Evolutionary conservation across 2,113 vertebrate species (phyloP).

Genomic region (Sinocyclocheilus rhinocerous): DNA sequence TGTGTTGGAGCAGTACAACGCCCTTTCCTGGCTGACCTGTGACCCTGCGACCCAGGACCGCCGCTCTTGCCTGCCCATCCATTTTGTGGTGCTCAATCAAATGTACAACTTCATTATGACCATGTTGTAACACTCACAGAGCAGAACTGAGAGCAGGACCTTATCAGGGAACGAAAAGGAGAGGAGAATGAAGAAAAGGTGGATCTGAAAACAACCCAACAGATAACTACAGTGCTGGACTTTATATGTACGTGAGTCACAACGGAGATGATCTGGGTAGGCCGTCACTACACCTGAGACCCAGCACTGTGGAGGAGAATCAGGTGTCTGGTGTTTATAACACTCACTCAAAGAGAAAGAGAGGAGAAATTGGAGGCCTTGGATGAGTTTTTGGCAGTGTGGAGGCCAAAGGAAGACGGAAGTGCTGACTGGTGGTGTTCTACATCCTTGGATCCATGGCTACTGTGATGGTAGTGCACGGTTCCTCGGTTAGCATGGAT

Average conservation of each 20-base stretch:
- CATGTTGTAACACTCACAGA: constrained; percentile 88
- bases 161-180: constrained; percentile 30
- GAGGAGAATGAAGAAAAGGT: constrained; percentile 55
- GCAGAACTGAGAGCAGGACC: constrained; percentile 51
- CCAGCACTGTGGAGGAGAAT: constrained; percentile 76
- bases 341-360: constrained; percentile 56
- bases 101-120: constrained; percentile 99
- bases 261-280: constrained; percentile 75
- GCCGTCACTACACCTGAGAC: constrained; percentile 76
- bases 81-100: constrained; percentile 99
- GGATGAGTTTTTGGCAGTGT: neutral
- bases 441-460: constrained; percentile 50
- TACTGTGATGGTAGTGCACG: no score
- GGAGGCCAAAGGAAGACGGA: constrained; percentile 44
- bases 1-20: constrained; percentile 99
- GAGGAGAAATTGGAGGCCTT: constrained; percentile 31
- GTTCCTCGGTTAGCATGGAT: constrained; percentile 55
- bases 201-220: constrained; percentile 62
- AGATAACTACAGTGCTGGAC: constrained; percentile 75
- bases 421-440: constrained; percentile 66
- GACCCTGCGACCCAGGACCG: constrained; percentile 97
- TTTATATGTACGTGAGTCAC: constrained; percentile 68
- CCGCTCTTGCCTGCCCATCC: constrained; percentile 95
- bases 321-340: constrained; percentile 40
- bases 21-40: constrained; percentile 99